phyloP scores from a whole-genome alignment of 2,888 invertebrate genomes.

The Andrena hattorfiana region DNA sequence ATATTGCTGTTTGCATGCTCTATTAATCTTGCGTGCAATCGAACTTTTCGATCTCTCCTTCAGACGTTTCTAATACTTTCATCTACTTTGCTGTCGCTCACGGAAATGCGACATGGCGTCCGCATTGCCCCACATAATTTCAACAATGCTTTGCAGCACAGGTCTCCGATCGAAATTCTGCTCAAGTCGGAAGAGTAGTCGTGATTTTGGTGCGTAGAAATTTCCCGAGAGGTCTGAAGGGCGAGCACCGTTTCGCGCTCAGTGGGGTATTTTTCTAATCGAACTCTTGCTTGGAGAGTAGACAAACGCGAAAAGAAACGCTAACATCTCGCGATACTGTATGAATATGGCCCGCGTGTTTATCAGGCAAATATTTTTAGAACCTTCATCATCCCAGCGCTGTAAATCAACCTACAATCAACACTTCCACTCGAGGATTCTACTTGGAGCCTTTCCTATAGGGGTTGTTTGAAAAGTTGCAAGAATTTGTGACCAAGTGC shows the following conservation, averaged over 20 bases:
- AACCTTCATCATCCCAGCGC: conserved; percentile 3
- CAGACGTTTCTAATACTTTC: conserved; percentile 19
- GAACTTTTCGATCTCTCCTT: conserved; percentile 57
- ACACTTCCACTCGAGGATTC: not conserved
- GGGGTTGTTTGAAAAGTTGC: not conserved
- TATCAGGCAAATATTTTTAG: conserved; percentile 12
- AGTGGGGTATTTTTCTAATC: conserved; percentile 1
- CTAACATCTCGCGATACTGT: conserved; percentile 7
- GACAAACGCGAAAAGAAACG: conserved; percentile 16
- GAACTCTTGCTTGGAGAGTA: conserved; percentile 3
- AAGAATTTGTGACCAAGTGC: not conserved
- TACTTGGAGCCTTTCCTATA: not conserved
- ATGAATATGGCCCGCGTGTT: not conserved
- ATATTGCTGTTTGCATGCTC: conserved; percentile 51
- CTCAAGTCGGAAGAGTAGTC: too few species aligned
- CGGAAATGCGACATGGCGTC: conserved; percentile 19
- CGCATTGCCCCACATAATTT: conserved; percentile 6
- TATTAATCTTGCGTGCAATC: conserved; percentile 54
- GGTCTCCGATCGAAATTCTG: not conserved
- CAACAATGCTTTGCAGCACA: not conserved
- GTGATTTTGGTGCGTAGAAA: too few species aligned
- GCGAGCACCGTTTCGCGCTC: not conserved
- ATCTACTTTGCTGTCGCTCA: not conserved
- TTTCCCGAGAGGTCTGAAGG: not conserved
- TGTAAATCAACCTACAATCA: not conserved